phyloP scores from a whole-genome alignment of 2,888 invertebrate genomes.

The Brenthis ino region DNA sequence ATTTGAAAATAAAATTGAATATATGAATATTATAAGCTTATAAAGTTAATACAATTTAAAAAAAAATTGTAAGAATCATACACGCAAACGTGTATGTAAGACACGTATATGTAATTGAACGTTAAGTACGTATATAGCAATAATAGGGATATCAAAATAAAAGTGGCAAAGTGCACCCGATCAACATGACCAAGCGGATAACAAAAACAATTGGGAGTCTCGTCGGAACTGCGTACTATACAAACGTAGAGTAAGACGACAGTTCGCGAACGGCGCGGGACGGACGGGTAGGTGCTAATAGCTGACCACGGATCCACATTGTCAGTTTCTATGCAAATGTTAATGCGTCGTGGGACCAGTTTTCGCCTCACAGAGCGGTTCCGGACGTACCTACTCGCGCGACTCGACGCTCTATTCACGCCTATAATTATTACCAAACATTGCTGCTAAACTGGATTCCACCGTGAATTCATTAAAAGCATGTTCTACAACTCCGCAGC shows the following conservation, averaged over 20 bases:
- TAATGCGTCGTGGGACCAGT: constrained; percentile 77
- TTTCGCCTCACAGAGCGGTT: constrained; percentile 70
- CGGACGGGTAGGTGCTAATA: constrained; percentile 69
- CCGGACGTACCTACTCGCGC: constrained; percentile 72
- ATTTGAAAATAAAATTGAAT: no score
- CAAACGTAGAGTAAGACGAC: constrained; percentile 19
- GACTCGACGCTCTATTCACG: constrained; percentile 57
- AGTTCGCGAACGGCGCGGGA: constrained; percentile 27
- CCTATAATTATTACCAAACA: constrained; percentile 61
- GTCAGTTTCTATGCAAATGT: constrained; percentile 82
- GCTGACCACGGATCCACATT: constrained; percentile 68
- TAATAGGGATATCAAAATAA: background rate
- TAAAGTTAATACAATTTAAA: no score
- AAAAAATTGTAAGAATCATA: background rate
- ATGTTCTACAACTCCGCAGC: constrained; percentile 39
- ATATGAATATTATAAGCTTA: no score
- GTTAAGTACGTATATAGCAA: background rate
- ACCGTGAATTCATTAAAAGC: constrained; percentile 50
- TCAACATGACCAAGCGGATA: background rate
- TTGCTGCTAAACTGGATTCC: constrained; percentile 63
- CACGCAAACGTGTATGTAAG: background rate
- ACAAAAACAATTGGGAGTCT: constrained; percentile 1
- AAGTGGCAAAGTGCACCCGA: background rate
- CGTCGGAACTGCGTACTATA: constrained; percentile 11
- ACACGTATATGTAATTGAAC: no score